Evolutionary conservation across 2,113 vertebrate species (phyloP).

Genomic region (Trochalopteron elliotii): DNA sequence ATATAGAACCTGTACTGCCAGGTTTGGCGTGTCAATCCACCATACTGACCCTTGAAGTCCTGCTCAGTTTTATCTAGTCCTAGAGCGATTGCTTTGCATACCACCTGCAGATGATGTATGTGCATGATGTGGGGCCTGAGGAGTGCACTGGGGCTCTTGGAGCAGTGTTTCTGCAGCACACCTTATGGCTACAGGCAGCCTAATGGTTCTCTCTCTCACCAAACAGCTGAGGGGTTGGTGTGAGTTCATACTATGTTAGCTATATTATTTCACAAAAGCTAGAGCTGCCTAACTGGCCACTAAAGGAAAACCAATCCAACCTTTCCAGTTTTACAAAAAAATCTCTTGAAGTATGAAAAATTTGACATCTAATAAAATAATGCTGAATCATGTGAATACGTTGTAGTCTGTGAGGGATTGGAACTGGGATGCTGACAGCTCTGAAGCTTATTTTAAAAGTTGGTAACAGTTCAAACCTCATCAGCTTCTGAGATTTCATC

Average conservation of each 20-base stretch:
- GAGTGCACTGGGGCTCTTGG: background rate
- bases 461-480: conserved; percentile 28
- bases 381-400: conserved; percentile 7
- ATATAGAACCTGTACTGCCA: background rate
- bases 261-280: background rate
- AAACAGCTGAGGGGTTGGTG: background rate
- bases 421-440: conserved; percentile 21
- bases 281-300: background rate
- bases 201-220: background rate
- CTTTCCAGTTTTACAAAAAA: background rate
- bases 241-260: fast-evolving
- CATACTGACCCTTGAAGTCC: background rate
- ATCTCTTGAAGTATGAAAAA: background rate
- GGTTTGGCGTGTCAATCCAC: background rate
- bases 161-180: background rate
- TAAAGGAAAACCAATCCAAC: background rate
- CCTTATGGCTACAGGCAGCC: background rate
- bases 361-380: background rate
- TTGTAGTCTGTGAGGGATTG: background rate
- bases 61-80: background rate
- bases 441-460: background rate
- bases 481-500: conserved; percentile 43
- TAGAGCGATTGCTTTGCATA: background rate
- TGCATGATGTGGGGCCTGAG: background rate
- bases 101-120: background rate